Base-by-base conservation (phyloP, 2,797 vertebrate species). In the Etheostoma perlongum region DNA sequence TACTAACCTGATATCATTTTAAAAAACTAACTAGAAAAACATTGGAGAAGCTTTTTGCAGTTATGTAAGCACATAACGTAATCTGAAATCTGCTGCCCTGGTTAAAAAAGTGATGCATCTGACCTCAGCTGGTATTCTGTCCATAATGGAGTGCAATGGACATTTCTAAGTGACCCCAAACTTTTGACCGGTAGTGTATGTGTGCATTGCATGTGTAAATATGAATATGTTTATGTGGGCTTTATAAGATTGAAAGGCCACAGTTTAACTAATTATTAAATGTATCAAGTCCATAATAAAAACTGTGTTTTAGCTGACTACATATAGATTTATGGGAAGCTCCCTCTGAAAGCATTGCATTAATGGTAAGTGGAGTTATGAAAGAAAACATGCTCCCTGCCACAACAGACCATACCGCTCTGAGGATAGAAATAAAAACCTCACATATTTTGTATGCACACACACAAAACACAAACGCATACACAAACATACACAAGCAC, bases 361-460 rank as follows among this genome's bases (percentile, higher is more conserved):
- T 14, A 12, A 52, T 61, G 23, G 55, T 75, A 12, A 30, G 3
- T 15, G 21, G 36, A n/a, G 15, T 64, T 59, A 68, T 65, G 48
- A 57, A 73, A 48, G 47, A 59, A 66, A 73, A 58, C 46, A 19
- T 3, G 23, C 8, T 48, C 15, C 23, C 33, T 27, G 51, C 13
- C 18, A 6, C 44, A 33, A 33, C 42, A 27, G 51, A 40, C 19
- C 30, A 30, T 36, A n/a, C 23, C 48, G 36, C 40, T 77, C 33
- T 62, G 48, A 68, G 0, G 21, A 19, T 54, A 23, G 64, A 27
- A 27, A 72, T 60, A 30, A 30, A 30, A 30, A 5, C 58, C 23
- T 19, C 40, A 18, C 42, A 73, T 47, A 67, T 52, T 44, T 64
- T 73, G 57, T 36, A 70, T 64, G 69, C 72, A 65, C 54, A 46